Conservation (phyloP, 2,888 invertebrate species). For the Drosophila vallismaia region DNA sequence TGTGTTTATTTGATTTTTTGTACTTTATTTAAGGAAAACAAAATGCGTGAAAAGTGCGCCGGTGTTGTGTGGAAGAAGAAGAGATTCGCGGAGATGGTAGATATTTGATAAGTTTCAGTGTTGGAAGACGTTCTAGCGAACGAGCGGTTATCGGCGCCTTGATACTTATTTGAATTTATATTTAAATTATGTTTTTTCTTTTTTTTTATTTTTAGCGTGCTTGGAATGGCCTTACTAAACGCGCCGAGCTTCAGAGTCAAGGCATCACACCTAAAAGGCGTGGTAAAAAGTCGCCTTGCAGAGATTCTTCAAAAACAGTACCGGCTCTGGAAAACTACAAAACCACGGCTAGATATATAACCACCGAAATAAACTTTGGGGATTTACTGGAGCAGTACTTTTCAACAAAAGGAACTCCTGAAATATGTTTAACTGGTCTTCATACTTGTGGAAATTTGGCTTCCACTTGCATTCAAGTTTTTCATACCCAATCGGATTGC, state of each 20-base stretch:
- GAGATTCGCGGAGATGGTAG: background rate
- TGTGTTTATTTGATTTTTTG: constrained; percentile 50
- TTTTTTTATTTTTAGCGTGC: constrained; percentile 84
- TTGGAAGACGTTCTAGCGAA: background rate
- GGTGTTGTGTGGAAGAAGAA: constrained; percentile 46
- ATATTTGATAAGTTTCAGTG: background rate
- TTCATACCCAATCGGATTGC: constrained; percentile 85
- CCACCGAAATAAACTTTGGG: constrained; percentile 85
- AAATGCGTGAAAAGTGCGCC: constrained; percentile 47
- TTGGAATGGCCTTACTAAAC: constrained; percentile 86
- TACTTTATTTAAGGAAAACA: constrained; percentile 32
- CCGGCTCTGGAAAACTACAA: constrained; percentile 84
- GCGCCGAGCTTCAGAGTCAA: constrained; percentile 84
- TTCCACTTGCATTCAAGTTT: constrained; percentile 89
- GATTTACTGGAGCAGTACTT: constrained; percentile 85
- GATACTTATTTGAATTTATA: background rate
- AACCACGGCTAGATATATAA: constrained; percentile 87
- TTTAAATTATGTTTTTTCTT: constrained; percentile 8
- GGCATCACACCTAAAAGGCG: constrained; percentile 79
- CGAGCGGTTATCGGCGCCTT: background rate
- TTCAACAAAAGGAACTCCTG: constrained; percentile 55
- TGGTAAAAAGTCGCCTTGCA: constrained; percentile 64
- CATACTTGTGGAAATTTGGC: constrained; percentile 96
- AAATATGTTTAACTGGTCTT: constrained; percentile 88
- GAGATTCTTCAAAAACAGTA: constrained; percentile 1